Base-by-base conservation (phyloP, 1,140 invertebrate species). In the Cryptotermes secundus region DNA sequence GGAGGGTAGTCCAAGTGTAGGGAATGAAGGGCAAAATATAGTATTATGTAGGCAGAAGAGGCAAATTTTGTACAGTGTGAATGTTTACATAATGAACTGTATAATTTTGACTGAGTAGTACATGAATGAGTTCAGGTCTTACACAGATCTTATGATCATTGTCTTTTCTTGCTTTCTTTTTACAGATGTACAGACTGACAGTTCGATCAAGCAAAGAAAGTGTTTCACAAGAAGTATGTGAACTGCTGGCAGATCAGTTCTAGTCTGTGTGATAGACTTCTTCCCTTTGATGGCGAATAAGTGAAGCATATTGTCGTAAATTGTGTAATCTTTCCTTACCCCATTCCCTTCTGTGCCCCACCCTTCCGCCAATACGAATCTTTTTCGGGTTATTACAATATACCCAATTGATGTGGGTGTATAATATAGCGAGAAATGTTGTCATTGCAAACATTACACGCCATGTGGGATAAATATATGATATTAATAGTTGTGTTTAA, bases 161-260 rank as follows among this genome's bases (percentile, higher is more conserved):
- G n/a, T n/a, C n/a, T n/a, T n/a, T n/a, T n/a, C n/a, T n/a, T n/a
- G n/a, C n/a, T n/a, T n/a, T n/a, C 88, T 86, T 88, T 88, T 91
- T 92, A 31, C 91, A 99, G 97, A 99, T 99, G 98, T 99, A 97
- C 92, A 96, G 98, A 88, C 92, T 99, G 87, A 99, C 98, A 82
- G 95, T 99, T 84, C 94, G 98, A 89, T 97, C 97, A 82, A 99
- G 97, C 90, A 99, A 99, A 93, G 97, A 99, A 90, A 92, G 94
- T 59, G 97, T 98, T 86, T 97, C 98, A 84, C 93, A 95, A 89
- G 96, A 97, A 92, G 92, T 98, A 87, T 97, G 96, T 88, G 94
- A 97, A 90, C 92, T 98, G 86, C 91, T 98, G 87, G 93, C 94
- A 88, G 96, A 98, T 90, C 96, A 98, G 91, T 98, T 98, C 86